Evolutionary conservation across 1,140 invertebrate species (phyloP), one percentile per base, ranked within the genome.

Genomic region (Brachionus koreanus): DNA sequence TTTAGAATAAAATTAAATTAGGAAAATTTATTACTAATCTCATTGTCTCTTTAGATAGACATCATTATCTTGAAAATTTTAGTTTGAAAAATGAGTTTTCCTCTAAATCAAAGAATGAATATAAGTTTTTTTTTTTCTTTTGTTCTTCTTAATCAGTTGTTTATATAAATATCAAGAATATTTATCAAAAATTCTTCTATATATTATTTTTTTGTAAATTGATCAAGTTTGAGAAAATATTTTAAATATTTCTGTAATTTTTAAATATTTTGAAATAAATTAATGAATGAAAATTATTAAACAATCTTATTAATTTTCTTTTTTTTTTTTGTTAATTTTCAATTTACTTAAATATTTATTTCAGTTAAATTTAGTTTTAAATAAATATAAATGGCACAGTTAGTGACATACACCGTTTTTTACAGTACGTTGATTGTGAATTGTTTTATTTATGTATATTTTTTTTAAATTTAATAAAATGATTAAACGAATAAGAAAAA

Each of bases 171-270:
- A 57, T 57, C n/a, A 57, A 19, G 49, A 57, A 57, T 57, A 57
- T 57, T 57, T 57, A 57, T 57, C 49, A 57, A 19, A 16, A 57
- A 19, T 57, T 57, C n/a, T 57, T 57, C 19, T 25, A 23, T 57
- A 49, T 49, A 57, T 57, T 57, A 16, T 57, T 57, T 57, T 57
- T 57, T 57, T 57, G 49, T 57, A 57, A 57, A 57, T 57, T 57
- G 19, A 57, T 57, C n/a, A 57, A 57, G 49, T 10, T 57, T 16
- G 16, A 57, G 49, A 57, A 57, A 57, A 57, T 57, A 57, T 57
- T 57, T 57, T 57, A 57, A 57, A 57, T 57, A 57, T 57, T 57
- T 57, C 49, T 57, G 19, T 57, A 57, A 57, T 57, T 57, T 57
- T 57, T 57, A 57, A 57, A 57, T 25, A 57, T 7, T 57, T 19